Conservation (phyloP, 2,888 invertebrate species). For the Cheilosia variabilis region DNA sequence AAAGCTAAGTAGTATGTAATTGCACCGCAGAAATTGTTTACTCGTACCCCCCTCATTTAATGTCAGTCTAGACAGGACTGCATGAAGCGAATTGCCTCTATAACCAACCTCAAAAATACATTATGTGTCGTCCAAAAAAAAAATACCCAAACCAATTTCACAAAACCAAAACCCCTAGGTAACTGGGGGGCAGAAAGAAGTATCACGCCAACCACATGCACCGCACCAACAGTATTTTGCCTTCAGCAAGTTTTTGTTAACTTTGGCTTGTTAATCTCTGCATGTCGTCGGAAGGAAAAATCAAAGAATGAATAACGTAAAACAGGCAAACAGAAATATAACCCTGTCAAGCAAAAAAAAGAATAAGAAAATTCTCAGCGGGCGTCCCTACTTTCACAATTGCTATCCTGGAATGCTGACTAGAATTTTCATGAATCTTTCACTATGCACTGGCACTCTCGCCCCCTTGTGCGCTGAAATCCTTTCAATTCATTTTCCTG, state of each 20-base stretch:
- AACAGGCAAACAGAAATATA: slow-evolving; percentile 1
- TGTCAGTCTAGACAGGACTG: slow-evolving; percentile 48
- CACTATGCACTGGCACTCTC: slow-evolving; percentile 4
- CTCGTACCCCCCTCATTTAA: slow-evolving; percentile 17
- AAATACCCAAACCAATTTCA: slow-evolving; percentile 10
- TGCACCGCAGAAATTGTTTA: slow-evolving; percentile 20
- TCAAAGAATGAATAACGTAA: slow-evolving; percentile 22
- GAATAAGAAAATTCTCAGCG: slow-evolving; percentile 17
- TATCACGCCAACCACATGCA: slow-evolving; percentile 5
- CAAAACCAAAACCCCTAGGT: slow-evolving; percentile 8
- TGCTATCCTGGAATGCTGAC: slow-evolving; percentile 13
- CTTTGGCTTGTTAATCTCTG: slow-evolving; percentile 47
- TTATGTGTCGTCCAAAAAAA: slow-evolving; percentile 3
- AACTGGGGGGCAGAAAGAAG: background rate
- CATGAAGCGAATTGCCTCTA: slow-evolving; percentile 26
- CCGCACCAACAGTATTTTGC: slow-evolving; percentile 22
- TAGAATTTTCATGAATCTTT: slow-evolving; percentile 26
- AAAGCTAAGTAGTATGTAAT: slow-evolving; percentile 32
- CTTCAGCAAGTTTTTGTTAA: slow-evolving; percentile 25
- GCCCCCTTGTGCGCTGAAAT: slow-evolving; percentile 13
- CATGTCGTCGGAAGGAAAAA: slow-evolving; percentile 34
- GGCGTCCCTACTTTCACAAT: slow-evolving; percentile 23
- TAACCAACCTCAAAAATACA: slow-evolving; percentile 18
- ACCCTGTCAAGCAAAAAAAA: background rate
- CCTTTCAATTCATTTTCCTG: slow-evolving; percentile 54